Conservation (phyloP, 2,888 invertebrate species). For the Xestobium rufovillosum region DNA sequence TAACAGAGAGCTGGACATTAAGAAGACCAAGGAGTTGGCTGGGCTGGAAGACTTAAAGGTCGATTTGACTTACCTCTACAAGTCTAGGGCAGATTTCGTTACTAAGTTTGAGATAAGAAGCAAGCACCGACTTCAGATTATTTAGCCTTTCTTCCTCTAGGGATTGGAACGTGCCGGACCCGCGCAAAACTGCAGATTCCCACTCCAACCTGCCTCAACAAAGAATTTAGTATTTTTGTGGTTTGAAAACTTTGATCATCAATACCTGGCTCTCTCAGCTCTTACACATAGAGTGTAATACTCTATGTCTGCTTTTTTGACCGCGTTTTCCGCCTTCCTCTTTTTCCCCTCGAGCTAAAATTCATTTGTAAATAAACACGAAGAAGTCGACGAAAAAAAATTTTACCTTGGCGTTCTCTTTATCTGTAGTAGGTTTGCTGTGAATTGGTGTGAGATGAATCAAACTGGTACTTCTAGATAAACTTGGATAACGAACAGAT, state of each 20-base stretch:
- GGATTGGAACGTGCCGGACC: constrained; percentile 77
- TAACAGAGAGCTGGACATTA: too few species aligned
- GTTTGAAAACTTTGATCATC: neutral
- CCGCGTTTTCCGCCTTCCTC: constrained; percentile 82
- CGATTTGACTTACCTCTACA: constrained; percentile 53
- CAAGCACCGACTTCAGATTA: constrained; percentile 66
- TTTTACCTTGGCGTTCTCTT: constrained; percentile 52
- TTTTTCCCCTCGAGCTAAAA: constrained; percentile 75
- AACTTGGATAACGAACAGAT: too few species aligned
- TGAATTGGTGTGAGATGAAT: constrained; percentile 41
- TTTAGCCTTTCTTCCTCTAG: constrained; percentile 84
- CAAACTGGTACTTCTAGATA: constrained; percentile 41
- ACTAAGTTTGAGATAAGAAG: constrained; percentile 57
- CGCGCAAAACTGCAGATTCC: constrained; percentile 83
- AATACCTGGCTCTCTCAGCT: constrained; percentile 77
- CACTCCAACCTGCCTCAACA: constrained; percentile 70
- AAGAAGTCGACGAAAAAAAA: constrained; percentile 6
- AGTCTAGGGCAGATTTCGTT: constrained; percentile 71
- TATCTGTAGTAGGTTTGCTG: constrained; percentile 44
- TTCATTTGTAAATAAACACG: constrained; percentile 10
- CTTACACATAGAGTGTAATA: constrained; percentile 88
- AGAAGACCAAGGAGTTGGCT: too few species aligned
- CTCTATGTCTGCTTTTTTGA: constrained; percentile 86
- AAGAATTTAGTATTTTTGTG: neutral
- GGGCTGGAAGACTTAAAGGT: too few species aligned